These are phyloP conservation scores for Ormyrus nitidulus DNA, from an alignment of 2,888 invertebrate species.

Conservation along the genomic window DNA sequence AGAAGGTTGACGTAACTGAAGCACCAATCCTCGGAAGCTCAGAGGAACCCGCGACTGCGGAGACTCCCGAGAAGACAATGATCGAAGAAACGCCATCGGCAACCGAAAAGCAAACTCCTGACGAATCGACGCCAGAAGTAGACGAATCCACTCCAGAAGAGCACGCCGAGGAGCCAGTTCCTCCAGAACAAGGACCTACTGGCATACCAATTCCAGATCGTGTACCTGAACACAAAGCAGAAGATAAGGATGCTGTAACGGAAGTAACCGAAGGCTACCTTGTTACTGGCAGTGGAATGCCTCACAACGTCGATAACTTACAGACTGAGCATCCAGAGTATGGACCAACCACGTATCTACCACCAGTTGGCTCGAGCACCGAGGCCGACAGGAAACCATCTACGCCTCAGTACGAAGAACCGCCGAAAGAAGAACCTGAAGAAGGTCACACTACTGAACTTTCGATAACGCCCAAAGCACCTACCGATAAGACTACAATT, in stretches of 20 bases:
- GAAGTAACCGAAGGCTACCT: constrained; percentile 63
- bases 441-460: constrained; percentile 47
- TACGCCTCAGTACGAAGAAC: constrained; percentile 44
- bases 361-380: constrained; percentile 51
- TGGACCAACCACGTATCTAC: constrained; percentile 61
- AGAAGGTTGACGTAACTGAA: constrained; percentile 35
- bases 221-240: constrained; percentile 54
- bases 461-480: constrained; percentile 38
- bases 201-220: constrained; percentile 60
- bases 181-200: constrained; percentile 61
- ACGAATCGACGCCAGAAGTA: constrained; percentile 35
- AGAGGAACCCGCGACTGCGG: background rate
- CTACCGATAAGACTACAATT: constrained; percentile 29
- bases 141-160: constrained; percentile 32
- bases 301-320: constrained; percentile 60
- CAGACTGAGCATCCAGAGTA: constrained; percentile 63
- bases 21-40: constrained; percentile 17
- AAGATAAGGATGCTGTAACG: constrained; percentile 65
- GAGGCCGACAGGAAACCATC: constrained; percentile 42
- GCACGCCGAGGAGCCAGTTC: constrained; percentile 46
- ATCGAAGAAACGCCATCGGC: constrained; percentile 12
- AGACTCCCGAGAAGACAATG: background rate
- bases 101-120: constrained; percentile 9
- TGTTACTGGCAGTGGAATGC: constrained; percentile 58
- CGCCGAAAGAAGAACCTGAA: constrained; percentile 48